phyloP scores from a whole-genome alignment of 2,888 invertebrate genomes.

The Leptopilina myrica region DNA sequence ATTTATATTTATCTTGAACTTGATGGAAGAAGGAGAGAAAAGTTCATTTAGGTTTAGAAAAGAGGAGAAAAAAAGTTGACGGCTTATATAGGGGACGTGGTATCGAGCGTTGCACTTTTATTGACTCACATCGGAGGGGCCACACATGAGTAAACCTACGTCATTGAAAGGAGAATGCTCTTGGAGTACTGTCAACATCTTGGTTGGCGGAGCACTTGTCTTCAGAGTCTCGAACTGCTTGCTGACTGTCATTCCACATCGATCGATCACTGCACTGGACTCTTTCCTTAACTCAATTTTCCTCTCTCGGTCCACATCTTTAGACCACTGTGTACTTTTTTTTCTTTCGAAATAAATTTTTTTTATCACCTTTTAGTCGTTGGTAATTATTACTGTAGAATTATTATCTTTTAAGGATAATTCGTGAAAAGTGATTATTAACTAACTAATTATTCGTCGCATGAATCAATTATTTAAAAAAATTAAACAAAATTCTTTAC shows the following conservation, averaged over 20 bases:
- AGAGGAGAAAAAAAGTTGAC: slow-evolving; percentile 4
- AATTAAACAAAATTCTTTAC: too few relatives aligned
- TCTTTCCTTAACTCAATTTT: slow-evolving; percentile 47
- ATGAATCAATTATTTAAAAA: too few relatives aligned
- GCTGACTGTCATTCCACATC: slow-evolving; percentile 68
- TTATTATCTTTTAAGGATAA: too few relatives aligned
- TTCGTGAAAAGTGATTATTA: too few relatives aligned
- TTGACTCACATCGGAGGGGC: slow-evolving; percentile 33
- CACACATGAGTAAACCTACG: slow-evolving; percentile 51
- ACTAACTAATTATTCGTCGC: too few relatives aligned
- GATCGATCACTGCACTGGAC: slow-evolving; percentile 65
- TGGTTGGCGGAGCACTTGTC: slow-evolving; percentile 65
- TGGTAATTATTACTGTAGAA: too few relatives aligned
- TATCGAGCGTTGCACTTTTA: slow-evolving; percentile 38
- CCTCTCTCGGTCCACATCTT: slow-evolving; percentile 24
- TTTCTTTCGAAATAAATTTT: not conserved
- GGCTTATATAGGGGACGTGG: slow-evolving; percentile 8
- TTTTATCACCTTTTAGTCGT: too few relatives aligned
- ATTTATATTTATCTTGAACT: too few relatives aligned
- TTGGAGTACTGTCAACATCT: slow-evolving; percentile 55
- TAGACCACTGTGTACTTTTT: not conserved
- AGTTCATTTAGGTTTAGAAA: too few relatives aligned
- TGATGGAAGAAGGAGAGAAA: too few relatives aligned
- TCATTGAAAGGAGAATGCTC: slow-evolving; percentile 56
- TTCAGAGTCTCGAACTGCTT: slow-evolving; percentile 65